These are phyloP conservation scores for Noctuana brunneofusca DNA, from an alignment of 2,888 invertebrate species.

Conservation along the genomic window DNA sequence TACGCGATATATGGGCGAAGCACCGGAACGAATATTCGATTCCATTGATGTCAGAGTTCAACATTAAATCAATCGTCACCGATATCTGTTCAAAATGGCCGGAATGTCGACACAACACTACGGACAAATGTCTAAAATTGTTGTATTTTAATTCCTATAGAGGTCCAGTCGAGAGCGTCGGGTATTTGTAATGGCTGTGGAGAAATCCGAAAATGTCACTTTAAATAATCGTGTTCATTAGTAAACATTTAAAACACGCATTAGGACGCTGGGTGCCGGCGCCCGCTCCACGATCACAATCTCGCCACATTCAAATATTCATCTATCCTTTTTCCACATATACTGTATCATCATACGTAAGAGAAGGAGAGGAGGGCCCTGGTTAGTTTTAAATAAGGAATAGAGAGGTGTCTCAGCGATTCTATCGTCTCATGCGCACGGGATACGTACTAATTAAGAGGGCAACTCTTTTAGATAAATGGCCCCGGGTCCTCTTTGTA, in stretches of 20 bases:
- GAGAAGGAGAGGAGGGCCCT: slow-evolving; percentile 43
- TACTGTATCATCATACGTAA: slow-evolving; percentile 38
- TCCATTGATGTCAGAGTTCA: slow-evolving; percentile 54
- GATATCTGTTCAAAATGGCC: slow-evolving; percentile 39
- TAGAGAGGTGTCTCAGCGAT: slow-evolving; percentile 72
- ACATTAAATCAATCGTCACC: slow-evolving; percentile 45
- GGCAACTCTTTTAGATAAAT: slow-evolving; percentile 54
- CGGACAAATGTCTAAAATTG: slow-evolving; percentile 46
- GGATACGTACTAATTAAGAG: slow-evolving; percentile 77
- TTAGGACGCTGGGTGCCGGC: slow-evolving; percentile 78
- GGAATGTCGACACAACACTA: slow-evolving; percentile 38
- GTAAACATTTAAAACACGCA: slow-evolving; percentile 81
- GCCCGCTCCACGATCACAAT: slow-evolving; percentile 69
- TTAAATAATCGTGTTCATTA: slow-evolving; percentile 82
- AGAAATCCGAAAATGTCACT: slow-evolving; percentile 80
- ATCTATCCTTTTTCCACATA: slow-evolving; percentile 51
- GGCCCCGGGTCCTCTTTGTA: slow-evolving; percentile 47
- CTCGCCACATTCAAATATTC: slow-evolving; percentile 55
- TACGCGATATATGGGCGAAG: slow-evolving; percentile 29
- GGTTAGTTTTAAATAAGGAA: slow-evolving; percentile 58
- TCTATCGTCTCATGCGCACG: slow-evolving; percentile 64
- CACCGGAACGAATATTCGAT: slow-evolving; percentile 44
- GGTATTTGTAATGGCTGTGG: slow-evolving; percentile 52
- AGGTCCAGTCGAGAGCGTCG: slow-evolving; percentile 46
- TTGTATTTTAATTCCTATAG: slow-evolving; percentile 50